phyloP scores from a whole-genome alignment of 2,113 vertebrate species.

The Lota lota region DNA sequence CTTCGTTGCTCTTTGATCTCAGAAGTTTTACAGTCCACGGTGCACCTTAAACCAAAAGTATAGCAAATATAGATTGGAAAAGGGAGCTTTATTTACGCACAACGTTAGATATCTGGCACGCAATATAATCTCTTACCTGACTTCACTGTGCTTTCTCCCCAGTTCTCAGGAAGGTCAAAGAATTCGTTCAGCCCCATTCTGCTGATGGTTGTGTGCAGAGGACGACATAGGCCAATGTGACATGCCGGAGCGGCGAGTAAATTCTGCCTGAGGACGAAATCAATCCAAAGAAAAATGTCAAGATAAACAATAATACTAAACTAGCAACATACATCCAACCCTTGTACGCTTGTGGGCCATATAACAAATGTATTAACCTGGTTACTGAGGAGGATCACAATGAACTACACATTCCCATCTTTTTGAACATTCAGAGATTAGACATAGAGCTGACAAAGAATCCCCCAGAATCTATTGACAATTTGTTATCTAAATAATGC shows the following conservation, averaged over 20 bases:
- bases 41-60: slow-evolving; percentile 72
- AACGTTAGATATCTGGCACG: neutral
- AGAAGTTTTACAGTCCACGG: slow-evolving; percentile 88
- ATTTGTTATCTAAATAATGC: no score
- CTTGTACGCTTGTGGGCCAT: neutral
- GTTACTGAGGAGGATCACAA: no score
- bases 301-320: neutral
- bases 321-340: neutral
- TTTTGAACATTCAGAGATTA: no score
- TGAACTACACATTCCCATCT: no score
- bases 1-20: slow-evolving; percentile 89
- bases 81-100: neutral
- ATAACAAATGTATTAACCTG: no score
- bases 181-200: slow-evolving; percentile 87
- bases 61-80: neutral
- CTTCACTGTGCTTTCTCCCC: slow-evolving; percentile 86
- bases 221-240: slow-evolving; percentile 42
- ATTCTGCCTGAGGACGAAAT: slow-evolving; percentile 30
- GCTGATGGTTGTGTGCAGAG: slow-evolving; percentile 77
- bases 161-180: slow-evolving; percentile 89
- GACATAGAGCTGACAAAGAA: no score
- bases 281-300: neutral
- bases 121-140: slow-evolving; percentile 76
- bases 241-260: neutral
- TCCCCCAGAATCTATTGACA: no score